Conservation (phyloP, 2,797 vertebrate genomes). For the Ibycter americanus region DNA sequence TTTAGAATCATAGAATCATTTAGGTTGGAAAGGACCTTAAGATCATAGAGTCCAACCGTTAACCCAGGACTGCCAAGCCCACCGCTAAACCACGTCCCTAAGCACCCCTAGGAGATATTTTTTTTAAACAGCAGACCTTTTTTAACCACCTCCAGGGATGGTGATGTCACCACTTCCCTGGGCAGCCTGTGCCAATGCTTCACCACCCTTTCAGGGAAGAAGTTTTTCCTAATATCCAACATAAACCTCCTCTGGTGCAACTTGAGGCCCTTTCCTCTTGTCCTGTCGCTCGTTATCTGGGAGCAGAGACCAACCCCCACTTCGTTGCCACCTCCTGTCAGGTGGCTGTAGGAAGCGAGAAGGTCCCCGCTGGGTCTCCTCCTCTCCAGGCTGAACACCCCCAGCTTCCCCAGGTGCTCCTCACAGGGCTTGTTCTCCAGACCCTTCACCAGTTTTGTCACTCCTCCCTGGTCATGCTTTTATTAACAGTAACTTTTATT, state of each 20-base stretch:
- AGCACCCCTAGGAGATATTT: background rate
- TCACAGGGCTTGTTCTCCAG: background rate
- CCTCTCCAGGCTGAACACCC: background rate
- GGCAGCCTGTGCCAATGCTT: background rate
- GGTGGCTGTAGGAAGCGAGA: background rate
- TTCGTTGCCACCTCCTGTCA: background rate
- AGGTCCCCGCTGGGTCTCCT: background rate
- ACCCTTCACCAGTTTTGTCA: background rate
- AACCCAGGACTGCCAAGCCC: background rate
- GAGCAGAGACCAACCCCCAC: fast-evolving
- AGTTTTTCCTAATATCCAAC: background rate
- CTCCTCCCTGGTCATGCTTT: background rate
- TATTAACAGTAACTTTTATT: background rate
- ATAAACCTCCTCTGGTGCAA: background rate
- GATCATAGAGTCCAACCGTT: background rate
- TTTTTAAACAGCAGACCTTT: background rate
- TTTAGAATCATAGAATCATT: background rate
- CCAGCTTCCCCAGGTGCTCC: background rate
- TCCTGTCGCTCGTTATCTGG: no score
- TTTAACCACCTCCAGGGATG: background rate
- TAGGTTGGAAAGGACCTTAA: background rate
- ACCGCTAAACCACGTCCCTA: background rate
- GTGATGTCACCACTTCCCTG: background rate
- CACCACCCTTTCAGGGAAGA: background rate
- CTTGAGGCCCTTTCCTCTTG: background rate